Evolutionary conservation across 2,797 vertebrate species (phyloP), one percentile per base, ranked within the genome.

Genomic region (Acomys russatus): DNA sequence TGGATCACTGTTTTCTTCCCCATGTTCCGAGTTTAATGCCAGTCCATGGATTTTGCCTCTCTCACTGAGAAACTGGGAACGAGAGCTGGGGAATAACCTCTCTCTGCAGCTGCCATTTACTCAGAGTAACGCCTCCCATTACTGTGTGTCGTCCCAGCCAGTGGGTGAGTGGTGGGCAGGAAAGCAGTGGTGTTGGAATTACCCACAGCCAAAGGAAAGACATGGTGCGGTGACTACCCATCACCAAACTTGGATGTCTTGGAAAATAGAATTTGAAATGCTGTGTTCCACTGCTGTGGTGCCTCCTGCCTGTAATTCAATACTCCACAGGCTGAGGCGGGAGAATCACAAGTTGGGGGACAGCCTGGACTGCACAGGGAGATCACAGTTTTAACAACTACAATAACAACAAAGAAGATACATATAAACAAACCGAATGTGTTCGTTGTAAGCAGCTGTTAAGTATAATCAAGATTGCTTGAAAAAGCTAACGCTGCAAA

Each of bases 101-200:
- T 92, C 3, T 74, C 61, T 79, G 15, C 9, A 54, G 6, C 59
- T 79, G 49, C 6, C 6, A 0, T 96, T 94, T 70, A 12, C 44
- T 49, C 28, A 12, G 79, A 83, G n/a, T 35, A 44, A 0, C 73
- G 22, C 4, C 86, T 68, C 5, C 84, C 22, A 9, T 15, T 54
- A 0, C 15, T 94, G 18, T 18, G 1, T 2, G 74, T 7, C 30
- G 74, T 33, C 2, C 74, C 38, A 96, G 73, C 73, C 44, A 44
- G 8, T 79, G 10, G 2, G 0, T 59, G 56, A 76, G 51, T 4
- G 1, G 12, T 91, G 76, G 88, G 30, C n/a, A 95, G 77, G 64
- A n/a, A 33, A 79, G 74, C 83, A 91, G 91, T 83, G 59, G 92
- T 97, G 96, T 82, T 80, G 78, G 49, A 91, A 82, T 96, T 56